phyloP scores from a whole-genome alignment of 2,888 invertebrate genomes.

The Plutella xylostella region DNA sequence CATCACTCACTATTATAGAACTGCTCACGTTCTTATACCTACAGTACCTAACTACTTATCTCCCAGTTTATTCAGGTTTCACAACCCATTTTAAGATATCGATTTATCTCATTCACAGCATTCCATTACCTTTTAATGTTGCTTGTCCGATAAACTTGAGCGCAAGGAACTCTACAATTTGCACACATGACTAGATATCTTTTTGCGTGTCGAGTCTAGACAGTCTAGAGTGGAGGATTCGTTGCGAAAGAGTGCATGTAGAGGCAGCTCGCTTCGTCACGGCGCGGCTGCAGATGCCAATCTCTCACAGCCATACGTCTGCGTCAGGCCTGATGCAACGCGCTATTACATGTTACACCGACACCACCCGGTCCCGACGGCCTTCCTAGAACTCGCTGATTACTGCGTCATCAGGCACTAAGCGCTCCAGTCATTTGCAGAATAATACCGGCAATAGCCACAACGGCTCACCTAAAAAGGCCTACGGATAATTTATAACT shows the following conservation, averaged over 20 bases:
- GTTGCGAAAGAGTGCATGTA: conserved; percentile 45
- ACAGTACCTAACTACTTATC: too few species aligned
- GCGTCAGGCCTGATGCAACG: conserved; percentile 44
- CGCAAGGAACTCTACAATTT: conserved; percentile 4
- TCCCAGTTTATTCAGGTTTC: too few species aligned
- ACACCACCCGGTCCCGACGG: background rate
- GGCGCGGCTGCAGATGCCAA: conserved; percentile 35
- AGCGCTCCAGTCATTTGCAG: conserved; percentile 2
- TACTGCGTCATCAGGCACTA: background rate
- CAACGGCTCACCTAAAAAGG: background rate
- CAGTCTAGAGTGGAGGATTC: too few species aligned
- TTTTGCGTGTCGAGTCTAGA: too few species aligned
- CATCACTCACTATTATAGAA: too few species aligned
- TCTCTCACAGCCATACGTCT: conserved; percentile 45
- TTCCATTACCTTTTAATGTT: too few species aligned
- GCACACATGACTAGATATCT: background rate
- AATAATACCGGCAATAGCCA: background rate
- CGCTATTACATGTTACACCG: background rate
- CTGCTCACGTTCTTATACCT: too few species aligned
- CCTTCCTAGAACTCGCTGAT: background rate
- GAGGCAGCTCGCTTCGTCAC: conserved; percentile 46
- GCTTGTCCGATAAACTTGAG: too few species aligned
- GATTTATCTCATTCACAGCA: too few species aligned
- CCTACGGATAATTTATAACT: conserved; percentile 3
- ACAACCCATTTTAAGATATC: too few species aligned